These are phyloP conservation scores for Cerastis leucographa DNA, from an alignment of 2,888 invertebrate genomes.

Conservation along the genomic window DNA sequence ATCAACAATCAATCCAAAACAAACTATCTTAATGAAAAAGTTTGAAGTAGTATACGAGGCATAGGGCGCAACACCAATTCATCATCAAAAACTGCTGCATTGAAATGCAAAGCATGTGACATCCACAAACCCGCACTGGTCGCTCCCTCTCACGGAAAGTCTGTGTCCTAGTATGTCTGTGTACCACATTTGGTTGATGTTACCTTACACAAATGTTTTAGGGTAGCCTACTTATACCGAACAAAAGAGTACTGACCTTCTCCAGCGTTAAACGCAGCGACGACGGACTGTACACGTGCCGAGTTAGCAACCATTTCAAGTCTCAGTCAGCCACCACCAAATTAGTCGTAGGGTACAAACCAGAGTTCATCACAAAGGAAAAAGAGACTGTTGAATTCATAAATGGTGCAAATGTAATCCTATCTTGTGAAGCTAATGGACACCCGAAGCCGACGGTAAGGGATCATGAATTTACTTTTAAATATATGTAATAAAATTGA, in stretches of 20 bases:
- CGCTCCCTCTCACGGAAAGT: background rate
- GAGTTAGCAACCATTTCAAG: constrained; percentile 69
- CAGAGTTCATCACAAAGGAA: constrained; percentile 67
- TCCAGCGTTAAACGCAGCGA: constrained; percentile 65
- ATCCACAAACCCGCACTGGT: background rate
- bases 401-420: constrained; percentile 48
- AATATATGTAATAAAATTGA: background rate
- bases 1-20: no score
- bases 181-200: background rate
- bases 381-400: constrained; percentile 66
- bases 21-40: no score
- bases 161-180: background rate
- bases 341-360: constrained; percentile 74
- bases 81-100: no score
- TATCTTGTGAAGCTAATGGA: constrained; percentile 74
- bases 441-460: constrained; percentile 73
- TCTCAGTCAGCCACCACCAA: constrained; percentile 65
- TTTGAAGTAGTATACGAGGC: no score
- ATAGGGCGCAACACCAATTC: no score
- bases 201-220: constrained; percentile 41
- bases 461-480: background rate
- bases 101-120: background rate
- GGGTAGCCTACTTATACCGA: constrained; percentile 64
- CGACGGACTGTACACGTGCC: constrained; percentile 77
- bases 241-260: constrained; percentile 64